Percentiles rank a stretch among this genome's conserved stretches.
Evolutionary conservation across 2,888 invertebrate genomes (phyloP).

Genomic region (Rotaria sp.): DNA sequence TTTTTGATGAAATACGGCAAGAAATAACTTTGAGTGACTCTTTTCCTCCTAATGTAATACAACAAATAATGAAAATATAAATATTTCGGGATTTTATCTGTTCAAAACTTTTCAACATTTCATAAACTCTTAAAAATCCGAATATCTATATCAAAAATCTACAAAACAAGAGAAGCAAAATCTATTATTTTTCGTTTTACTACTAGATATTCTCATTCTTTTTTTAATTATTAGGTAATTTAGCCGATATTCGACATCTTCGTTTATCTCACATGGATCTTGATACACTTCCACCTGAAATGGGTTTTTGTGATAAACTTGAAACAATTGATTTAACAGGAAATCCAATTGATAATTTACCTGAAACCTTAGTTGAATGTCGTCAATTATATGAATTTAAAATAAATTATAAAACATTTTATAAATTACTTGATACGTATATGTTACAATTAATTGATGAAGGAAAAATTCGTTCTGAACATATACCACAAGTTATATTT

Average conservation of each 20-base stretch:
- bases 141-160: no score
- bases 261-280: slow-evolving; percentile 54
- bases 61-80: no score
- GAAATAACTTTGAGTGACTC: no score
- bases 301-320: slow-evolving; percentile 54
- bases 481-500: slow-evolving; percentile 53
- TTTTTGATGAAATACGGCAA: no score
- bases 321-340: slow-evolving; percentile 53
- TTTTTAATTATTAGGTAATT: slow-evolving; percentile 43
- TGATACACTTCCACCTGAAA: slow-evolving; percentile 52
- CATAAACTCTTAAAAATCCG: no score
- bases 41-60: no score
- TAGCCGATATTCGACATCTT: slow-evolving; percentile 47
- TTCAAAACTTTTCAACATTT: no score
- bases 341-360: slow-evolving; percentile 53
- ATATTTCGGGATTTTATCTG: no score
- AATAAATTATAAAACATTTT: slow-evolving; percentile 51
- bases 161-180: no score
- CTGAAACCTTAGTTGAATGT: slow-evolving; percentile 53
- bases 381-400: slow-evolving; percentile 48
- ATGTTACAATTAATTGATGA: slow-evolving; percentile 51
- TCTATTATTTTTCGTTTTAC: no score
- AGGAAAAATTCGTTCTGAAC: slow-evolving; percentile 54
- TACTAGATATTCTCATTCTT: neutral
- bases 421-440: slow-evolving; percentile 49